phyloP scores from a whole-genome alignment of 2,797 vertebrate genomes.

The Betta splendens region DNA sequence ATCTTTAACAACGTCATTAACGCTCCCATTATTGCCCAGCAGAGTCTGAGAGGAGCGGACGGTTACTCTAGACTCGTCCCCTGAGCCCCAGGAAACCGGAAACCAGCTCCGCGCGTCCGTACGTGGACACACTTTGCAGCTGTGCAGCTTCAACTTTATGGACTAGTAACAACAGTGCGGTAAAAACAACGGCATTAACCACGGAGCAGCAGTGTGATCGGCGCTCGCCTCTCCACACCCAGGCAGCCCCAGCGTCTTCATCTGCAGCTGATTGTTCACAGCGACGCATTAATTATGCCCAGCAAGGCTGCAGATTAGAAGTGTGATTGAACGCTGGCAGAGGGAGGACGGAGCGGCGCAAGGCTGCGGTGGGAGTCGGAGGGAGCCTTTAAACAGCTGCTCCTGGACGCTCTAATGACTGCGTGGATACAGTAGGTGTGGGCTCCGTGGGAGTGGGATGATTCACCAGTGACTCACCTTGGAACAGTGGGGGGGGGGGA shows the following conservation, averaged over 20 bases:
- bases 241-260: slow-evolving; percentile 16
- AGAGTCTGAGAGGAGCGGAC: no score
- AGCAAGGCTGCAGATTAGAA: slow-evolving; percentile 47
- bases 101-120: no score
- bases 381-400: slow-evolving; percentile 40
- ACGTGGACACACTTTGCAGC: no score
- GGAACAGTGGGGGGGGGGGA: slow-evolving; percentile 32
- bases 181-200: neutral
- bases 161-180: neutral
- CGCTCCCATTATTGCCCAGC: no score
- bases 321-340: slow-evolving; percentile 51
- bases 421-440: neutral
- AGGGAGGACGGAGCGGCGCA: slow-evolving; percentile 48
- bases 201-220: slow-evolving; percentile 4
- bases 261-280: slow-evolving; percentile 36
- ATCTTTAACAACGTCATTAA: no score
- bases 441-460: slow-evolving; percentile 52
- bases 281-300: slow-evolving; percentile 37
- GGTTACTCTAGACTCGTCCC: no score
- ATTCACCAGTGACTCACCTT: slow-evolving; percentile 56
- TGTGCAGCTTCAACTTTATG: no score
- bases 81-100: no score
- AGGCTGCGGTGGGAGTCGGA: slow-evolving; percentile 54
- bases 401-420: slow-evolving; percentile 20
- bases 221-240: slow-evolving; percentile 29